Conservation (phyloP, 2,113 vertebrate species). For the Scytalopus superciliaris region DNA sequence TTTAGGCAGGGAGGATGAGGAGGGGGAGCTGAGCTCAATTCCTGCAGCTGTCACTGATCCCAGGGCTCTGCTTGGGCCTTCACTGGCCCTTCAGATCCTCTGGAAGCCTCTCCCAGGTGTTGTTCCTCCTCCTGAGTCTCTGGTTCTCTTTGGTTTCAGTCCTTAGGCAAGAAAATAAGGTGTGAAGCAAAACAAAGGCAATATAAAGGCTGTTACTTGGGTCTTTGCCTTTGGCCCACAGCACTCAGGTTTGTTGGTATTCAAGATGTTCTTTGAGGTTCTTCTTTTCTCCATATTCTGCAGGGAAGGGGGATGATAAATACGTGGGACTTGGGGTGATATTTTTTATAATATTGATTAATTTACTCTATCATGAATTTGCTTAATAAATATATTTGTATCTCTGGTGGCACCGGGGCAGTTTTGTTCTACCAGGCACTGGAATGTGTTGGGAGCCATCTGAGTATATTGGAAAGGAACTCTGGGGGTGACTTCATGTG, state of each 20-base stretch:
- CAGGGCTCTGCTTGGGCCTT: not conserved
- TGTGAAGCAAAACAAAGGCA: not conserved
- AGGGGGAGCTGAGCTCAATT: not conserved
- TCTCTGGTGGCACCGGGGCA: not conserved
- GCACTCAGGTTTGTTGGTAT: not conserved
- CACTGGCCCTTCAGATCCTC: not conserved
- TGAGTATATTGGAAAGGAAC: not conserved
- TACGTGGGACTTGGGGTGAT: not conserved
- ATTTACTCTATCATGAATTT: not conserved
- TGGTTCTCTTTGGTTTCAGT: not conserved
- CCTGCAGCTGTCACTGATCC: not conserved
- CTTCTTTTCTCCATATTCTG: not conserved
- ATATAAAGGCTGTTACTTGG: not conserved
- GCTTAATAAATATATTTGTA: not conserved
- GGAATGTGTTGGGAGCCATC: not conserved
- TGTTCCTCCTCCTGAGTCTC: rapidly evolving
- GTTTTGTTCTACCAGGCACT: not conserved
- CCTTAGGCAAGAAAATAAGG: not conserved
- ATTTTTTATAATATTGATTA: not conserved
- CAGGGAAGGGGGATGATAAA: not conserved
- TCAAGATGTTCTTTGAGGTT: not conserved
- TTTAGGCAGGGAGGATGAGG: not conserved
- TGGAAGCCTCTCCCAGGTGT: not conserved
- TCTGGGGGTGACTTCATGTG: not conserved
- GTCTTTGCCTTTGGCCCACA: not conserved